Evolutionary conservation across 2,113 vertebrate genomes (phyloP), one percentile per base, ranked within the genome.

Genomic region (Esox niger): DNA sequence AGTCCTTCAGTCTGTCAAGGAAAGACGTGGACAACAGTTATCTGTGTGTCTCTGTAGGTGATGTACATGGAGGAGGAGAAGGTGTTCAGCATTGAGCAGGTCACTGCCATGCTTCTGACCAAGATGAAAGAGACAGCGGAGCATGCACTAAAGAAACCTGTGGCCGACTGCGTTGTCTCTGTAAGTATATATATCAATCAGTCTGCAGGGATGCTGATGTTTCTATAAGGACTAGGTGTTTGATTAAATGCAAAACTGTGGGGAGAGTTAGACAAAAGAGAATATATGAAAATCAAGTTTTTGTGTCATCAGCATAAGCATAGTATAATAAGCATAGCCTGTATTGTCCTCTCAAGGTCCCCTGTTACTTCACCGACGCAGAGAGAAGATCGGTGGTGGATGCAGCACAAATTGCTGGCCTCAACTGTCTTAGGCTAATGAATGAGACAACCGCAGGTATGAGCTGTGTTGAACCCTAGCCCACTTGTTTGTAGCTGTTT

Each of bases 1-100:
- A 43, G 9, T 33, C 32, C 5, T 6, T 33, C 32, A 43, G 17
- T 43, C 38, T 15, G 17, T 10, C 38, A 43, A 43, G 13, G 1
- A 43, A 15, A 15, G 13, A 43, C 38, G 3, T 15, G 13, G 38
- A 43, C 13, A 38, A 43, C 1, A 17, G 38, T 32, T 61, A 20
- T 33, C 30, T 61, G 26, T 65, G 26, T 74, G 27, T 64, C 11
- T 7, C 62, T 79, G 62, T 81, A 99, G 97, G 96, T 96, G 75
- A 96, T 87, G 83, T 98, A 99, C 75, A 95, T 99, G 95, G 96
- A 97, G 76, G 97, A 98, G 79, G 96, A 99, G 83, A 93, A 94
- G 82, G 92, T 90, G 80, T 99, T 99, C 86, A 97, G 94, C 77
- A 94, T 93, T 32, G 97, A 99, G 38, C 97, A 99, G 79, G 89